Base-by-base conservation (phyloP, 2,888 invertebrate species). In the Andrena chrysosceles region DNA sequence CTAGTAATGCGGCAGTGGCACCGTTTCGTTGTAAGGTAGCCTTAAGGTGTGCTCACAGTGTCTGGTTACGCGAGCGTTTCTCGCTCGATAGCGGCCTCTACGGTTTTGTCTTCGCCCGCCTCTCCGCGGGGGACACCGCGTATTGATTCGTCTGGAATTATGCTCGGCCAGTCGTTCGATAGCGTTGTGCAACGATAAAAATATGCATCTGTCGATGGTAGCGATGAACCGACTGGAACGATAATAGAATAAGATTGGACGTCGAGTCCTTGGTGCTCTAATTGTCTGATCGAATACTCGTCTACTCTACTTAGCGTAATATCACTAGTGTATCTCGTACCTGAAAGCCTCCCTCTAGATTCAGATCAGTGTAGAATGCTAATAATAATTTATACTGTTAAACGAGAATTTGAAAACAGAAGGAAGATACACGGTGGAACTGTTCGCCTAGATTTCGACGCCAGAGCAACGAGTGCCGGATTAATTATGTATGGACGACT, bases 1-100 rank as follows among this genome's bases (percentile, higher is more conserved):
- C 63, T 77, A 71, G 80, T 77, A 84, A 84, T 74, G 81, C 81
- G 77, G 77, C 68, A 77, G 77, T 81, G 69, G 69, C 59, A 42
- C 52, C 42, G 67, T 52, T 52, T 31, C 70, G 67, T 59, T 75
- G 74, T 68, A 67, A 78, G 75, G 63, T 75, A 56, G 68, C 60
- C 75, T 78, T 78, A 82, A 72, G 82, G 74, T 78, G 73, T 63
- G 73, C 59, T 68, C 81, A 74, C 77, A 83, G 67, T 56, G 81
- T 69, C 66, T 52, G 52, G 70, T 80, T 59, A 77, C 77, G 68
- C 20, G 75, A 31, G 16, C 35, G 62, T 49, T 56, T 10, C 31
- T 42, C 71, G 77, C 66, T 76, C 79, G 74, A 79, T 75, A 79
- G 56, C 31, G 13, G 48, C 60, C 56, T 56, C 60, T 49, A 67